Evolutionary conservation across 1,140 invertebrate species (phyloP).

Genomic region (Stegodyphus mimosarum): DNA sequence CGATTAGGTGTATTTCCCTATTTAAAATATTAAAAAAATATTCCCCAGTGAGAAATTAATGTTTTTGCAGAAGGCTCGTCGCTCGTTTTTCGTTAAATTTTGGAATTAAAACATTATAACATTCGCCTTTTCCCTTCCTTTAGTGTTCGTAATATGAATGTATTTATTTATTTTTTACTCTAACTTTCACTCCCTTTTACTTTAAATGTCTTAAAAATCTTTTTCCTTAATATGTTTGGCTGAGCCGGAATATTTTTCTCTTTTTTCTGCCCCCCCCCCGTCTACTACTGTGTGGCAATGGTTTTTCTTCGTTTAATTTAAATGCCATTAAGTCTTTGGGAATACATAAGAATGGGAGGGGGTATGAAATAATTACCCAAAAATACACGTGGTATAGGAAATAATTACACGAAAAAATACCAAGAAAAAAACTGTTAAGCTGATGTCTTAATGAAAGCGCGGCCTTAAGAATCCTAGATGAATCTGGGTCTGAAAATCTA

Average conservation of each 20-base stretch:
- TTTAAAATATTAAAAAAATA: slow-evolving; percentile 37
- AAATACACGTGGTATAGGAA: slow-evolving; percentile 26
- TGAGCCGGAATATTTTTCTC: slow-evolving; percentile 2
- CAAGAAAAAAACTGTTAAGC: slow-evolving; percentile 12
- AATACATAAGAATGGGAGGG: neutral
- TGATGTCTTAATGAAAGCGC: slow-evolving; percentile 3
- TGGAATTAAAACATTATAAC: slow-evolving; percentile 59
- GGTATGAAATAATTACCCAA: slow-evolving; percentile 51
- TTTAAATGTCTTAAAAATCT: slow-evolving; percentile 42
- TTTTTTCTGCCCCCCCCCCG: neutral
- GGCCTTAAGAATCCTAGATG: neutral
- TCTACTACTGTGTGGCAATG: slow-evolving; percentile 11
- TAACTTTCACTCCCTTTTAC: slow-evolving; percentile 9
- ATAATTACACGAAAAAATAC: slow-evolving; percentile 45
- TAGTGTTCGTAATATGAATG: slow-evolving; percentile 16
- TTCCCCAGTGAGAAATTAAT: slow-evolving; percentile 38
- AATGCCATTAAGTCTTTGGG: slow-evolving; percentile 50
- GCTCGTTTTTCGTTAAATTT: slow-evolving; percentile 35
- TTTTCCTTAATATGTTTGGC: slow-evolving; percentile 57
- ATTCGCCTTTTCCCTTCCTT: slow-evolving; percentile 22
- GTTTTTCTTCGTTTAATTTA: slow-evolving; percentile 57
- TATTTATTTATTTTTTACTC: slow-evolving; percentile 33
- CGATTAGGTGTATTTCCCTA: slow-evolving; percentile 55
- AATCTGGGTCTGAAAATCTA: neutral
- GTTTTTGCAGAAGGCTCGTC: slow-evolving; percentile 44